Evolutionary conservation across 1,140 invertebrate genomes (phyloP).

Genomic region (Zophobas morio): DNA sequence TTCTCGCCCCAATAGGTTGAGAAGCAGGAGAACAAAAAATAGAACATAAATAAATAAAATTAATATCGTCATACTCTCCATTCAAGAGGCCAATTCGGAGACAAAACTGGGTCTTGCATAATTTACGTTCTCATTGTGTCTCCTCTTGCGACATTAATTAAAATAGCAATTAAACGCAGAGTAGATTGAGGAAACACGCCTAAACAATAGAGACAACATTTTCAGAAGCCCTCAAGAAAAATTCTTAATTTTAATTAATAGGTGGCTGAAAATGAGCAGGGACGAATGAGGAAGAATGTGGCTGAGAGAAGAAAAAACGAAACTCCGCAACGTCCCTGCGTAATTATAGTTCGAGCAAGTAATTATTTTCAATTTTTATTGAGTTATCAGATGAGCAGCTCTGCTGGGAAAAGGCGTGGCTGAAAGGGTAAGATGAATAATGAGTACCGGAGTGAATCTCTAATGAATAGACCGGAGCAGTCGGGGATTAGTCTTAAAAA

Average conservation of each 20-base stretch:
- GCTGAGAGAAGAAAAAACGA: conserved; percentile 3
- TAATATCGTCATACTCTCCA: conserved; percentile 27
- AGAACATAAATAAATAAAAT: conserved; percentile 30
- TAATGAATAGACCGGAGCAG: conserved; percentile 39
- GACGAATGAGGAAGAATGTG: conserved; percentile 12
- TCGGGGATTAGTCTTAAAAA: conserved; percentile 33
- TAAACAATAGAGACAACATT: conserved; percentile 42
- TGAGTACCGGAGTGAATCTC: conserved; percentile 40
- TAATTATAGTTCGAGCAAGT: conserved; percentile 40
- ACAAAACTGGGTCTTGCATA: conserved; percentile 38
- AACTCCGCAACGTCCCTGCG: conserved; percentile 13
- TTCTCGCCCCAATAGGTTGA: conserved; percentile 14
- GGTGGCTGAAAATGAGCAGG: conserved; percentile 22
- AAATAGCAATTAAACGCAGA: conserved; percentile 39
- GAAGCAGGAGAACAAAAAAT: conserved; percentile 6
- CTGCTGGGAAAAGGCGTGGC: conserved; percentile 39
- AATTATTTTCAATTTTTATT: conserved; percentile 43
- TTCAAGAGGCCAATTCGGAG: conserved; percentile 24
- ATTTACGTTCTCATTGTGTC: conserved; percentile 40
- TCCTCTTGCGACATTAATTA: conserved; percentile 39
- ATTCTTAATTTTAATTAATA: conserved; percentile 43
- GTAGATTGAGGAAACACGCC: conserved; percentile 37
- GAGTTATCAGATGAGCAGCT: conserved; percentile 38
- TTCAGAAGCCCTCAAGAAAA: conserved; percentile 38
- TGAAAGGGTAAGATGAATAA: conserved; percentile 43